Evolutionary conservation across 2,797 vertebrate genomes (phyloP), one percentile per base, ranked within the genome.

Genomic region (Melanotaenia pygmaea): DNA sequence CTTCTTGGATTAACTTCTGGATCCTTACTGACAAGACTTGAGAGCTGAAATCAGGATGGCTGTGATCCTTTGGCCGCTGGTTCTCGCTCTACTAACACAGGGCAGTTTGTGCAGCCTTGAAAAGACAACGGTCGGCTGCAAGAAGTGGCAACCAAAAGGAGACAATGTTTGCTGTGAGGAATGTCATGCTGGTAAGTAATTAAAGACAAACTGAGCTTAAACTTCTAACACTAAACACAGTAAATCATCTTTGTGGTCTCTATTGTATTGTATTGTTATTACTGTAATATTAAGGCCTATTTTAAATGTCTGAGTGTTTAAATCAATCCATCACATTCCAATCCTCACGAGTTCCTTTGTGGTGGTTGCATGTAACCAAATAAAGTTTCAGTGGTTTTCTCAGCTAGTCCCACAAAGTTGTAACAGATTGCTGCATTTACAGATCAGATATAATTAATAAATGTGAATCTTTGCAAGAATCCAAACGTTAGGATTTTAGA

Each of bases 341-440:
- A 10, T 10, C 30, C 60, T 26, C 37, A 74, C 53, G 16, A 67
- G 37, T 81, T 91, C 51, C 73, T 67, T 35, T n/a, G 13, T 58
- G 14, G 86, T 57, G 67, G 77, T 47, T 79, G 13, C n/a, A 32
- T 12, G 62, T 56, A 67, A 86, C 83, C 87, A 62, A 74, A 57
- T 54, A 35, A 69, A 82, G 88, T 93, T 90, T 93, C 90, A 66
- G 88, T 90, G 88, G 87, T 87, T 93, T 88, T 82, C n/a, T 64
- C 61, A 88, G n/a, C 64, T 88, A 89, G 81, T 92, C 69, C 87
- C 91, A 88, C 89, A 87, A 82, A 62, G 64, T 53, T 67, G 24
- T 14, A 18, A 22, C 20, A 38, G 53, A 72, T 30, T 35, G 53
- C 65, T 61, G 12, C 20, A 64, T 20, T 56, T 35, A 32, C 58